Percentiles rank a stretch among this genome's conserved stretches.
phyloP scores from a whole-genome alignment of 1,140 invertebrate genomes.

The Trichonephila clavipes region DNA sequence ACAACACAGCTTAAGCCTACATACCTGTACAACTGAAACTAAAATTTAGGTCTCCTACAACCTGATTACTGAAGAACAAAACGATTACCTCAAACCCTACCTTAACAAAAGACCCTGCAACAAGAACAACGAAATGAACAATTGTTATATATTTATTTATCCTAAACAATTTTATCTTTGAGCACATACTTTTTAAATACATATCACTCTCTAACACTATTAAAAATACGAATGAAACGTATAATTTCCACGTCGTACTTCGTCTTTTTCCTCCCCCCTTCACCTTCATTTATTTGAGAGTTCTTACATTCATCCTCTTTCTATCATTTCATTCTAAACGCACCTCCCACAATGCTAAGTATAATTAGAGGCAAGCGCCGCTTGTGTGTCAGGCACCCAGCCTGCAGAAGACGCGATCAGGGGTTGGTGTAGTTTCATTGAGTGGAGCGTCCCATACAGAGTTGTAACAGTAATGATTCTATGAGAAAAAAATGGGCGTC shows the following conservation, averaged over 20 bases:
- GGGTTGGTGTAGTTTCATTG: neutral
- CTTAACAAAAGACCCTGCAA: neutral
- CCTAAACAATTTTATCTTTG: neutral
- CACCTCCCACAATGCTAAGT: neutral
- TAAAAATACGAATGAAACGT: neutral
- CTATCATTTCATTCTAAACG: neutral
- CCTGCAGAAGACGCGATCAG: neutral
- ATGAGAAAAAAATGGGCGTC: slow-evolving; percentile 56
- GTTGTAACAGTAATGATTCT: slow-evolving; percentile 4
- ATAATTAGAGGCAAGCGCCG: slow-evolving; percentile 24
- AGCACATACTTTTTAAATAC: neutral
- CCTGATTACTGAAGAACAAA: too few species aligned
- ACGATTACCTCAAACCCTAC: too few species aligned
- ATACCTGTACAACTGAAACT: too few species aligned
- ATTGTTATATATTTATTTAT: neutral
- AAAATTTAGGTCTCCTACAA: too few species aligned
- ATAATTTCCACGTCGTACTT: neutral
- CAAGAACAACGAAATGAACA: neutral
- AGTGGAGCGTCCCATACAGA: neutral
- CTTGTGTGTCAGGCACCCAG: neutral
- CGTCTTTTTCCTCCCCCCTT: neutral
- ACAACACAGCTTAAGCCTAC: too few species aligned
- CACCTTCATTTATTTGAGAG: neutral
- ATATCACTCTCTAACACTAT: neutral
- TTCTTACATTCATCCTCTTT: neutral